A percentile compares a stretch with the other conserved stretches of the same genome.
Conservation (phyloP, 2,888 invertebrate species). For the Neocrepidodera transversa region DNA sequence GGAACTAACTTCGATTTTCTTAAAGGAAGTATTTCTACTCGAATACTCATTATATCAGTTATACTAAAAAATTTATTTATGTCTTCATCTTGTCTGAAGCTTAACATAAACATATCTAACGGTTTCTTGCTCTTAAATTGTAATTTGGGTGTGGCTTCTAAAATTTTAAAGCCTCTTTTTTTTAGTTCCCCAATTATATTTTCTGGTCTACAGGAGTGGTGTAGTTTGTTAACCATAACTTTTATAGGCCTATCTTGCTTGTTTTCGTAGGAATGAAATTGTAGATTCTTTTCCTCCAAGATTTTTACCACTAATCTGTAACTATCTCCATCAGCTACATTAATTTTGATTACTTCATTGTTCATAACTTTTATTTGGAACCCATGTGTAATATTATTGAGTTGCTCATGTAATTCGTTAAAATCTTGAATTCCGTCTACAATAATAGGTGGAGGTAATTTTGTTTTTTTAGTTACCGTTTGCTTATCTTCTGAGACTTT, state of each 20-base stretch:
- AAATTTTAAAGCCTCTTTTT: neutral
- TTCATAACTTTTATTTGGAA: neutral
- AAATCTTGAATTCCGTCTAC: neutral
- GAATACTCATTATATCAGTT: too few species aligned
- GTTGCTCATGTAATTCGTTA: neutral
- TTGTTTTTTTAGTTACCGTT: neutral
- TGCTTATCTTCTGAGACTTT: neutral
- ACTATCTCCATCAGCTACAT: conserved; percentile 4
- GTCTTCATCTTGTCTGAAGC: conserved; percentile 25
- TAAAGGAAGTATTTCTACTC: too few species aligned
- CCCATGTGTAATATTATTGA: neutral
- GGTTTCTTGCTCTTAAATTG: neutral
- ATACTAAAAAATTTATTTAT: conserved; percentile 23
- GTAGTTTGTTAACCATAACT: neutral
- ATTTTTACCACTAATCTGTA: neutral
- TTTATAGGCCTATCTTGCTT: neutral
- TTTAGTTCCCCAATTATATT: neutral
- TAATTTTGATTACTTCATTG: neutral
- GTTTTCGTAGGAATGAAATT: neutral
- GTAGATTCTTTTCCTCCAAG: neutral
- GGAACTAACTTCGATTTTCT: too few species aligned
- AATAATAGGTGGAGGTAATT: neutral
- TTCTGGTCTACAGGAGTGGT: neutral
- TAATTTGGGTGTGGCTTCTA: conserved; percentile 11
- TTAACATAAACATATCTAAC: neutral